Percentiles rank a stretch among this genome's conserved stretches.
phyloP scores from a whole-genome alignment of 2,797 vertebrate species.

The Eidolon dupreanum region DNA sequence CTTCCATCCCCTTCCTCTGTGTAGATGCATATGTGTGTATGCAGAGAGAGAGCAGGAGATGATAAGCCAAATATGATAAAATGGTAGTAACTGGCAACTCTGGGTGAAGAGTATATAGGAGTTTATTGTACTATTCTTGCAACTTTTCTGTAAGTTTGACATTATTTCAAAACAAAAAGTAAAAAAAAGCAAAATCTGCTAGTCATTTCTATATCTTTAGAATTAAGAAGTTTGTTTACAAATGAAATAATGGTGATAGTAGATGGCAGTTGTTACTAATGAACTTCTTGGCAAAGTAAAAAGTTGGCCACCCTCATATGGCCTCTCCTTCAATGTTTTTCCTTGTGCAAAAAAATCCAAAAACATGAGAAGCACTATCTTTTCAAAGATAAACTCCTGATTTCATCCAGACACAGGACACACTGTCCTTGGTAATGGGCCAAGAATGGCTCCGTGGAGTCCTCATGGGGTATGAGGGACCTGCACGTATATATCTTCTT shows the following conservation, averaged over 20 bases:
- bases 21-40: background rate
- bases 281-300: constrained; percentile 37
- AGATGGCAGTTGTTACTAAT: background rate
- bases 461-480: background rate
- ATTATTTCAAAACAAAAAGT: constrained; percentile 29
- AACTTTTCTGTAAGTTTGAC: constrained; percentile 45
- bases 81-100: background rate
- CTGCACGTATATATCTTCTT: background rate
- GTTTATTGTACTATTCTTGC: background rate
- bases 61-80: constrained; percentile 6
- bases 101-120: background rate
- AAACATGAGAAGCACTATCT: background rate
- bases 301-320: background rate
- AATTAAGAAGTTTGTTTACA: constrained; percentile 32
- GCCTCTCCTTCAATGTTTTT: background rate
- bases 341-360: background rate
- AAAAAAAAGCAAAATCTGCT: background rate
- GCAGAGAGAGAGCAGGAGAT: background rate
- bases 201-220: constrained; percentile 21
- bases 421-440: background rate
- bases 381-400: background rate
- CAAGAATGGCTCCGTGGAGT: background rate
- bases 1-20: background rate
- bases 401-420: background rate
- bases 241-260: constrained; percentile 12